A percentile compares a stretch with the other conserved stretches of the same genome.
These are phyloP conservation scores for Apostichopus californicus DNA, from an alignment of 35 echinoderm and acorn worm species.

Conservation along the genomic window DNA sequence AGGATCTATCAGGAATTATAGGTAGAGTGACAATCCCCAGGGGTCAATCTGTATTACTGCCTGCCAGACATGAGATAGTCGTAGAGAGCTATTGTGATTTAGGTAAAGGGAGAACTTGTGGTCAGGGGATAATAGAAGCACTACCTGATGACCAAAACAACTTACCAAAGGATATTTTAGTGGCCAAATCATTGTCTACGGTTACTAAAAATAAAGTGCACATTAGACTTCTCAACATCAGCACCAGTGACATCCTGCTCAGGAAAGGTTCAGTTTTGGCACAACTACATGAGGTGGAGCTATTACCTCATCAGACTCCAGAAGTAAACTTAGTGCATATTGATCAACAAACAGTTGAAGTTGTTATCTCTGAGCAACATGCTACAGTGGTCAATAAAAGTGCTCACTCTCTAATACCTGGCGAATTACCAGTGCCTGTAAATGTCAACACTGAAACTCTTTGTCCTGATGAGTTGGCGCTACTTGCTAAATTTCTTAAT, in stretches of 20 bases:
- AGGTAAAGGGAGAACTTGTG: not conserved
- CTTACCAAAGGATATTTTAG: too few species aligned
- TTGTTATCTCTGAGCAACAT: too few species aligned
- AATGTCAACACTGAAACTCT: too few species aligned
- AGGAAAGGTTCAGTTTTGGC: not conserved
- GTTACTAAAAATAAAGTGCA: too few species aligned
- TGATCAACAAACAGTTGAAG: too few species aligned
- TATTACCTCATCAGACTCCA: not conserved
- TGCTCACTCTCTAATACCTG: not conserved
- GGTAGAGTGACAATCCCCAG: not conserved
- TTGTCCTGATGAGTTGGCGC: not conserved
- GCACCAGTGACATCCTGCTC: too few species aligned
- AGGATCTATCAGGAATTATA: not conserved
- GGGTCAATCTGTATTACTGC: not conserved
- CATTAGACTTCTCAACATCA: too few species aligned
- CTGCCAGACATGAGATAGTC: not conserved
- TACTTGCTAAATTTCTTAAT: not conserved
- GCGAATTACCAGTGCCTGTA: not conserved
- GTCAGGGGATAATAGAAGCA: not conserved
- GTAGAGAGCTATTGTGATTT: conserved; percentile 27
- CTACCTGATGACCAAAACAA: conserved; percentile 6
- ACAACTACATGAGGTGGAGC: not conserved
- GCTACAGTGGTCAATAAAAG: not conserved
- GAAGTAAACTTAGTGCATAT: too few species aligned
- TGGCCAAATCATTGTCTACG: too few species aligned